Percentiles rank a stretch among this genome's conserved stretches.
Conservation (phyloP, 2,797 vertebrate genomes). For the Buceros bicornis region DNA sequence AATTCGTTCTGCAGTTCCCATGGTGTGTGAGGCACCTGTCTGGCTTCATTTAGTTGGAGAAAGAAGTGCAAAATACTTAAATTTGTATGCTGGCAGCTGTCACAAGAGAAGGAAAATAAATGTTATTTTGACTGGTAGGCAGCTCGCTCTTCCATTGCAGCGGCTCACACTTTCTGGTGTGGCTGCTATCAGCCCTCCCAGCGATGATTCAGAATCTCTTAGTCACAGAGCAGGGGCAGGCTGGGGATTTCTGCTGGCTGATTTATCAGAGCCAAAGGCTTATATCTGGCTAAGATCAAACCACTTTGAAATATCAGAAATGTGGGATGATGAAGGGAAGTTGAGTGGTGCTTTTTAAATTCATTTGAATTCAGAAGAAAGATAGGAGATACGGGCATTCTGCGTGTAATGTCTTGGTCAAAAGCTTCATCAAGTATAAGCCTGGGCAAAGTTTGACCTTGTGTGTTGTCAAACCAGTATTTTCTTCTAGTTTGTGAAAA, state of each 20-base stretch:
- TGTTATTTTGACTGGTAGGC: conserved; percentile 11
- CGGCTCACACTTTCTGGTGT: not conserved
- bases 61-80: not conserved
- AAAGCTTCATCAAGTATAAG: not conserved
- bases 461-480: not conserved
- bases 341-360: not conserved
- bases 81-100: not conserved
- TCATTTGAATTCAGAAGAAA: not conserved
- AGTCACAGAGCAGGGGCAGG: not conserved
- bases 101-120: conserved; percentile 17
- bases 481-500: not conserved
- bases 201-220: conserved; percentile 29
- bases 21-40: not conserved
- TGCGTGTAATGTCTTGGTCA: fast-evolving
- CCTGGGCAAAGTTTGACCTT: not conserved
- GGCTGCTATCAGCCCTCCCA: not conserved
- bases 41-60: conserved; percentile 6
- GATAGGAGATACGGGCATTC: not conserved
- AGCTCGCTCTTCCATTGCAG: not conserved
- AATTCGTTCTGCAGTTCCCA: not conserved
- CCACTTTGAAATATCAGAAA: not conserved
- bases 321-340: not conserved
- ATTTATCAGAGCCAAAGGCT: not conserved
- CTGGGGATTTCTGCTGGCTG: not conserved
- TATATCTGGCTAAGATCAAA: not conserved